These are phyloP conservation scores for Nansenia antarctica DNA, from an alignment of 2,113 vertebrate species.

Conservation along the genomic window DNA sequence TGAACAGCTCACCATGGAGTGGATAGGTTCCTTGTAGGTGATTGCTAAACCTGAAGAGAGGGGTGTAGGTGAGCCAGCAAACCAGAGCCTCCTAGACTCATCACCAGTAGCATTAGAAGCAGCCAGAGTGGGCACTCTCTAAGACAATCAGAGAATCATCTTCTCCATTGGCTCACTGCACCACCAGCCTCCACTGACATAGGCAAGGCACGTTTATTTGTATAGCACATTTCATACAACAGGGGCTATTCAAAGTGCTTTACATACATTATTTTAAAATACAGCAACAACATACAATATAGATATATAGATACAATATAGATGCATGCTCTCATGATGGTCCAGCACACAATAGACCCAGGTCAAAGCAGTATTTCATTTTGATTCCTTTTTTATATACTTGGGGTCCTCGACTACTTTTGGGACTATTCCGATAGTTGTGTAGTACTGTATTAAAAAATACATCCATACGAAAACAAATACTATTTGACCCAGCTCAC, in stretches of 20 bases:
- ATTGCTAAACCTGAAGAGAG: constrained; percentile 57
- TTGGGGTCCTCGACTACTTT: too few species aligned
- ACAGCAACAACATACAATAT: background rate
- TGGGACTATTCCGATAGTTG: too few species aligned
- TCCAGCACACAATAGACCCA: too few species aligned
- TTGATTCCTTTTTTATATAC: too few species aligned
- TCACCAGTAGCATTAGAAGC: constrained; percentile 21
- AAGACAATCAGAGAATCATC: constrained; percentile 51
- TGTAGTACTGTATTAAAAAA: too few species aligned
- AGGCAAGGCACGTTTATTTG: too few species aligned
- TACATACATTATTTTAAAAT: too few species aligned
- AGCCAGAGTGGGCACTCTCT: constrained; percentile 36
- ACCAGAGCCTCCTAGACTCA: constrained; percentile 32
- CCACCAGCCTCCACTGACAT: too few species aligned
- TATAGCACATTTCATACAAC: too few species aligned
- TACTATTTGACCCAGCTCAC: background rate
- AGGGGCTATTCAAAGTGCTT: too few species aligned
- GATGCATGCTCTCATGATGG: background rate
- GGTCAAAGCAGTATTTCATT: too few species aligned
- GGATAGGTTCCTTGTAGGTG: constrained; percentile 54
- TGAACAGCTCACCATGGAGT: constrained; percentile 59
- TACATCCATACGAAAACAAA: too few species aligned
- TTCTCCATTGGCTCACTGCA: constrained; percentile 26
- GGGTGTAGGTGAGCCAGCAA: constrained; percentile 40
- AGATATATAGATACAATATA: background rate